Evolutionary conservation across 2,888 invertebrate genomes (phyloP).

Genomic region (Lamellibrachia satsuma): DNA sequence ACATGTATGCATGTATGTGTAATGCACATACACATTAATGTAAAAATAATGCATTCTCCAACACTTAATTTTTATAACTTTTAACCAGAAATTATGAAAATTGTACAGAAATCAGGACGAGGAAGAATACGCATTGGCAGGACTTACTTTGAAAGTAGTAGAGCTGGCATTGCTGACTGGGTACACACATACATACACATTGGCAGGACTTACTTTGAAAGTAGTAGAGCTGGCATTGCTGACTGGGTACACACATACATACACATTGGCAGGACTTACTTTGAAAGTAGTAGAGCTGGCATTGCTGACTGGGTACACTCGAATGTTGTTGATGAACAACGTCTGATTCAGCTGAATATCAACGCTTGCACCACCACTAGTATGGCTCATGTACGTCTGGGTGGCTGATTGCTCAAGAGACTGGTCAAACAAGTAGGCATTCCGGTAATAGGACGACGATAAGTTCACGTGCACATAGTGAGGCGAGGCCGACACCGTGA

Average conservation of each 20-base stretch:
- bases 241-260: not conserved
- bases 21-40: no score
- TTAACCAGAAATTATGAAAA: no score
- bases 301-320: constrained; percentile 42
- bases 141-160: constrained; percentile 45
- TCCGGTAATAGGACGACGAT: not conserved
- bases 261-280: constrained; percentile 37
- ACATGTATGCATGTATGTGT: no score
- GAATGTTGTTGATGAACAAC: constrained; percentile 46
- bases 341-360: constrained; percentile 41
- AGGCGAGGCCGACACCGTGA: constrained; percentile 22
- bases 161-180: not conserved
- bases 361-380: constrained; percentile 36
- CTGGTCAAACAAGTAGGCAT: constrained; percentile 25
- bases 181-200: not conserved
- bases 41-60: no score
- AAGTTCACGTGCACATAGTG: not conserved
- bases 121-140: not conserved
- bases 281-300: constrained; percentile 45
- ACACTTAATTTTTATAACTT: no score
- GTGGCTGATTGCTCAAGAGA: not conserved
- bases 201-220: constrained; percentile 45
- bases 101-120: no score
- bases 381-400: constrained; percentile 28
- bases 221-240: constrained; percentile 21